These are phyloP conservation scores for Strix aluco DNA, from an alignment of 2,113 vertebrate species.

Conservation along the genomic window DNA sequence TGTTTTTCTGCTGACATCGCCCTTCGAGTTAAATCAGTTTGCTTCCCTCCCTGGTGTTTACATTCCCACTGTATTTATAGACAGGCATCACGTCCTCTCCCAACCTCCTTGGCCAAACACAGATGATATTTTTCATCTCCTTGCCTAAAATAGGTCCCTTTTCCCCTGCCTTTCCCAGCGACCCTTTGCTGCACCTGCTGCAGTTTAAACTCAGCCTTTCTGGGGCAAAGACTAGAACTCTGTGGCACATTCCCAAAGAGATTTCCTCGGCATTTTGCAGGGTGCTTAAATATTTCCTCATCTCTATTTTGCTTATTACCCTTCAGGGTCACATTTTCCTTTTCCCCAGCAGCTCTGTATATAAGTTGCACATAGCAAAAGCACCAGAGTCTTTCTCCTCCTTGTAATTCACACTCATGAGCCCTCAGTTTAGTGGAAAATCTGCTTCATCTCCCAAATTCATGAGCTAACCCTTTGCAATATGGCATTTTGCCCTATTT, in stretches of 20 bases:
- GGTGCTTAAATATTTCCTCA: background rate
- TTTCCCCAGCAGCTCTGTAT: background rate
- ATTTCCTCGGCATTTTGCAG: background rate
- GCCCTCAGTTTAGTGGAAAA: background rate
- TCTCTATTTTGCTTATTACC: background rate
- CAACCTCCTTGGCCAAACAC: background rate
- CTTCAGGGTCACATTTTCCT: background rate
- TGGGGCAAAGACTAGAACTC: background rate
- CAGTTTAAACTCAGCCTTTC: background rate
- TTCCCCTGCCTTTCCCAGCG: background rate
- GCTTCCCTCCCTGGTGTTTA: slow-evolving; percentile 35
- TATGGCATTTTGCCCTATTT: background rate
- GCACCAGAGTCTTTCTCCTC: background rate
- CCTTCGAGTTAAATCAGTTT: background rate
- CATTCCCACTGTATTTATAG: slow-evolving; percentile 37
- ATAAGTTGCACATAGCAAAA: accelerated
- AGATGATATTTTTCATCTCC: background rate
- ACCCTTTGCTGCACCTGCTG: background rate
- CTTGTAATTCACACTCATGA: background rate
- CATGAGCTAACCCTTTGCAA: background rate
- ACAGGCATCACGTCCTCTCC: background rate
- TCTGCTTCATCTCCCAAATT: background rate
- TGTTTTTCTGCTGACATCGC: slow-evolving; percentile 26
- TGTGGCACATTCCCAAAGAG: background rate
- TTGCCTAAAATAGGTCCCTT: background rate